These are phyloP conservation scores for Siniperca knerii DNA, from an alignment of 2,113 vertebrate species.

Conservation along the genomic window DNA sequence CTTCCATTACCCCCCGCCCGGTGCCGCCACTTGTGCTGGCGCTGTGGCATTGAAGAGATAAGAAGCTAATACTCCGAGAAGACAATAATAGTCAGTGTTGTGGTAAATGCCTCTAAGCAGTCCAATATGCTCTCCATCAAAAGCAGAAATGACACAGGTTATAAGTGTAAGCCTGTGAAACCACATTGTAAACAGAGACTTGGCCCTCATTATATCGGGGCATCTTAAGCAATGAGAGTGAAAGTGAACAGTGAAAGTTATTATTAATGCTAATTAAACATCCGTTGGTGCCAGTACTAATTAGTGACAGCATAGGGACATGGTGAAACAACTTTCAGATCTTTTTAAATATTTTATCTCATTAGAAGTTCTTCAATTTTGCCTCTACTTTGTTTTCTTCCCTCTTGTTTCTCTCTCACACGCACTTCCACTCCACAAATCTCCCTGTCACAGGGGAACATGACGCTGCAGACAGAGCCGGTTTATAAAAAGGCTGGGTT, in stretches of 20 bases:
- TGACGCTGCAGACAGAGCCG: conserved; percentile 70
- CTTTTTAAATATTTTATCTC: conserved; percentile 22
- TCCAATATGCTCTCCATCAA: neutral
- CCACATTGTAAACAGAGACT: conserved; percentile 28
- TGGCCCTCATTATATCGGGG: conserved; percentile 29
- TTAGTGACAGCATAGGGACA: conserved; percentile 33
- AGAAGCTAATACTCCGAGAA: conserved; percentile 27
- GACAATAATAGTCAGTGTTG: neutral
- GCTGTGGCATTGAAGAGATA: conserved; percentile 27
- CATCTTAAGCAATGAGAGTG: conserved; percentile 20
- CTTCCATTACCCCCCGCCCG: conserved; percentile 11
- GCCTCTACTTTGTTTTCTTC: neutral
- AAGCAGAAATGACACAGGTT: conserved; percentile 1
- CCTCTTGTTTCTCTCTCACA: neutral
- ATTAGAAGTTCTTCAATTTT: conserved; percentile 37
- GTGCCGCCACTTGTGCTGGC: conserved; percentile 21
- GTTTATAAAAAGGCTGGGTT: conserved; percentile 75
- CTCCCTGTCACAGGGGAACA: conserved; percentile 60
- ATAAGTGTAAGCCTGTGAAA: neutral
- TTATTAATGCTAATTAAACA: conserved; percentile 63
- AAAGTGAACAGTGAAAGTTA: neutral
- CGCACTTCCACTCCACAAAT: conserved; percentile 34
- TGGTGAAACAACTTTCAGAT: conserved; percentile 5
- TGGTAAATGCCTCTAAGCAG: conserved; percentile 6
- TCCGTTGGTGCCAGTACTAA: conserved; percentile 40